These are phyloP conservation scores for Adelognathus sp. DNA, from an alignment of 2,888 invertebrate species.

Conservation along the genomic window DNA sequence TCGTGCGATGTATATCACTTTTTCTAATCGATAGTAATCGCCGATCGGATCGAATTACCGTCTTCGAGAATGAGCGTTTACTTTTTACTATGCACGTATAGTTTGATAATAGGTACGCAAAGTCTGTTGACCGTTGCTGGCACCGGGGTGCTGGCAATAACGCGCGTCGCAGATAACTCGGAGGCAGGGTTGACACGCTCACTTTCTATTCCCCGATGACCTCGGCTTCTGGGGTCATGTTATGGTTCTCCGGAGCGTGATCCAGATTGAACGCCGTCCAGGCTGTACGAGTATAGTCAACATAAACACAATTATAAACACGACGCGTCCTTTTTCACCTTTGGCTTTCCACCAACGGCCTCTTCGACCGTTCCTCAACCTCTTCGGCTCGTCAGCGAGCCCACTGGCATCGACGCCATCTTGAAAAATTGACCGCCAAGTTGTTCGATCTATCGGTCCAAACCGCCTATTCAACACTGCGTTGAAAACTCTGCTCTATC, in stretches of 20 bases:
- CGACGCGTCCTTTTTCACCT: neutral
- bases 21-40: constrained; percentile 46
- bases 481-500: constrained; percentile 20
- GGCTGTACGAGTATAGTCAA: neutral
- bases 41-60: constrained; percentile 40
- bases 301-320: neutral
- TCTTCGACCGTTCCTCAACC: neutral
- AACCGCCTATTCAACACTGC: constrained; percentile 4
- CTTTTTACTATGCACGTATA: neutral
- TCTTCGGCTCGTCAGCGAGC: neutral
- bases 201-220: constrained; percentile 34
- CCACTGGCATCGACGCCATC: neutral
- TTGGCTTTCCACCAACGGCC: neutral
- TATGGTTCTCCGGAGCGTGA: neutral
- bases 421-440: neutral
- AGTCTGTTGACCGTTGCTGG: neutral
- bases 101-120: too few relatives aligned
- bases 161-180: neutral
- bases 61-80: neutral
- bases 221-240: constrained; percentile 28
- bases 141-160: neutral
- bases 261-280: neutral
- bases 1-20: constrained; percentile 10
- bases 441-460: neutral
- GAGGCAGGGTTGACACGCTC: constrained; percentile 33